These are phyloP conservation scores for Stichodactyla mertensii DNA, from an alignment of 64 coral and sea anemone genomes.

Conservation along the genomic window DNA sequence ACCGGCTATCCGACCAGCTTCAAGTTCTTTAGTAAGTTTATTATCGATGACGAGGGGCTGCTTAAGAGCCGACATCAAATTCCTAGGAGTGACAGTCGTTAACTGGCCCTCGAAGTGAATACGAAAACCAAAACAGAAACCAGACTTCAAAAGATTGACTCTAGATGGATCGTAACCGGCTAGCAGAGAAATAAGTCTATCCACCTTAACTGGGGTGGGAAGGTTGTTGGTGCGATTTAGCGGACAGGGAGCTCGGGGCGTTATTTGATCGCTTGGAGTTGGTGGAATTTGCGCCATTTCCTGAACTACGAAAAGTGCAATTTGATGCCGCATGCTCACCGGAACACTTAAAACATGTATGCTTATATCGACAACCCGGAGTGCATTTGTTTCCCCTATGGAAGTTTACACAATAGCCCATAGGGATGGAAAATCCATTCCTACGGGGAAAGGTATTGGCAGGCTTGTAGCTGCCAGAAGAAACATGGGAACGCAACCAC, in stretches of 20 bases:
- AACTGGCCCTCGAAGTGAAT: conserved; percentile 8
- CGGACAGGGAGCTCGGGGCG: conserved; percentile 8
- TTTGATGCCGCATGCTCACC: not conserved
- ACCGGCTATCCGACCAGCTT: conserved; percentile 8
- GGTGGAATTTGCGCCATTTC: not conserved
- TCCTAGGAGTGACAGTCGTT: not conserved
- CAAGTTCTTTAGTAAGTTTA: not conserved
- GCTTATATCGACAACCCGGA: conserved; percentile 27
- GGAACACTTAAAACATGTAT: conserved; percentile 38
- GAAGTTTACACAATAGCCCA: conserved; percentile 20
- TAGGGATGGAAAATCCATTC: not conserved
- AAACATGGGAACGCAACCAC: conserved; percentile 11
- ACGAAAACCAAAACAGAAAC: conserved; percentile 34
- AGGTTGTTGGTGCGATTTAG: conserved; percentile 15
- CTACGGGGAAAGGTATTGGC: not conserved
- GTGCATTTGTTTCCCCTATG: conserved; percentile 9
- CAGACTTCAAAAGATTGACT: not conserved
- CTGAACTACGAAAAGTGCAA: conserved; percentile 43
- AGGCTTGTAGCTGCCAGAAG: not conserved
- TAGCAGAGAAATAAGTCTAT: conserved; percentile 20
- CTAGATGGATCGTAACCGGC: conserved; percentile 28
- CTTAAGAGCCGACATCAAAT: conserved; percentile 18
- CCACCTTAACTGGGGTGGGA: not conserved
- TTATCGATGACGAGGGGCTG: not conserved
- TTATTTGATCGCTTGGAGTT: not conserved